phyloP scores from a whole-genome alignment of 2,113 vertebrate genomes.

The Garra rufa region DNA sequence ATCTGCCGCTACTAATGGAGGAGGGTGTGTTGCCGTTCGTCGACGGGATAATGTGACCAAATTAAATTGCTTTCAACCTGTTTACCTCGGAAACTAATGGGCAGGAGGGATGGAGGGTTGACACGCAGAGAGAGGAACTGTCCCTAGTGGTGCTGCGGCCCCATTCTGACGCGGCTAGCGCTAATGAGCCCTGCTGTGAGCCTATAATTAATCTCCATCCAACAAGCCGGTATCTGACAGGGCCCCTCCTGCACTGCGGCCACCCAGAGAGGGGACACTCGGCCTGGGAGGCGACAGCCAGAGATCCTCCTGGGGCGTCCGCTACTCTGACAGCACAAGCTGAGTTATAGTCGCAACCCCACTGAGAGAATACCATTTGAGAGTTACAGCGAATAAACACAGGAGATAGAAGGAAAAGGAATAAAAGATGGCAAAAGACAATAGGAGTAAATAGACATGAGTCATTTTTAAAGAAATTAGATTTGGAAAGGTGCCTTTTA shows the following conservation, averaged over 20 bases:
- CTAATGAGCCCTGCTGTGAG: conserved; percentile 27
- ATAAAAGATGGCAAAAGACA: conserved; percentile 49
- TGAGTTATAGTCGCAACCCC: conserved; percentile 50
- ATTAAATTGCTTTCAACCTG: conserved; percentile 72
- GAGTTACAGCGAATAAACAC: conserved; percentile 42
- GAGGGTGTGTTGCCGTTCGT: conserved; percentile 40
- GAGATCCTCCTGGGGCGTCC: background rate
- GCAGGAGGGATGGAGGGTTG: conserved; percentile 54
- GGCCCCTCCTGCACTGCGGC: background rate
- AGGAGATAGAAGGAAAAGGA: background rate
- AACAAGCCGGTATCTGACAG: background rate
- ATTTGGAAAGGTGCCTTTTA: background rate
- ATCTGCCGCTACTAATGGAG: background rate
- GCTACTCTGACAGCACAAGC: conserved; percentile 8
- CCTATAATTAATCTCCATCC: conserved; percentile 49
- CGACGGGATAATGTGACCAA: conserved; percentile 70
- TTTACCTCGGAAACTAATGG: conserved; percentile 77
- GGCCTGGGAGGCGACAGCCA: background rate
- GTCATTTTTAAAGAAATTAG: background rate
- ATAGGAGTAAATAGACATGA: background rate
- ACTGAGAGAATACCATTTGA: conserved; percentile 13
- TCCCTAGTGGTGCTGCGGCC: conserved; percentile 11
- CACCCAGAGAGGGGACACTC: conserved; percentile 27
- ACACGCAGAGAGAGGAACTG: conserved; percentile 10
- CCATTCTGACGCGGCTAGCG: background rate